These are phyloP conservation scores for Pimephales promelas DNA, from an alignment of 2,113 vertebrate species.

Conservation along the genomic window DNA sequence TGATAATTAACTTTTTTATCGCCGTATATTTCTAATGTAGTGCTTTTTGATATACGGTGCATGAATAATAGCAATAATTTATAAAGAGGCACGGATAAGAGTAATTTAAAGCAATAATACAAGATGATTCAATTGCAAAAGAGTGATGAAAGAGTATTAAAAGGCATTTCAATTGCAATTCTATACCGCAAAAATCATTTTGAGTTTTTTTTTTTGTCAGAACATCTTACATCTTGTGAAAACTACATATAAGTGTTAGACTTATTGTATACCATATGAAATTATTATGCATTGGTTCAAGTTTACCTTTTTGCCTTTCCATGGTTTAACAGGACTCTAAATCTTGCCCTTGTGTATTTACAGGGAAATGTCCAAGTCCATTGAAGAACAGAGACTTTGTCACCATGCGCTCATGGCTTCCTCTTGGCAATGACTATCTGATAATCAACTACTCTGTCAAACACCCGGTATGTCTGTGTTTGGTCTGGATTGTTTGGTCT, in stretches of 20 bases:
- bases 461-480: slow-evolving; percentile 76
- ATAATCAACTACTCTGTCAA: slow-evolving; percentile 92
- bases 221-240: not conserved
- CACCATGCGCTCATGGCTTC: slow-evolving; percentile 86
- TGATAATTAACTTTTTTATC: not conserved
- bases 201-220: not conserved
- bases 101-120: not conserved
- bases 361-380: slow-evolving; percentile 78
- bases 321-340: not conserved
- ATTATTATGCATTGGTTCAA: not conserved
- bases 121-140: not conserved
- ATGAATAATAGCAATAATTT: not conserved
- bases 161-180: not conserved
- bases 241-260: not conserved
- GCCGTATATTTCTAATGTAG: not conserved
- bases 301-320: not conserved
- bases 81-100: not conserved
- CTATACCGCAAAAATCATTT: not conserved
- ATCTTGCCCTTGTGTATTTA: slow-evolving; percentile 28
- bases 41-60: not conserved
- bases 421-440: slow-evolving; percentile 85
- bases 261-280: no score
- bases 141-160: not conserved
- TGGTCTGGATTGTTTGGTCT: slow-evolving; percentile 25
- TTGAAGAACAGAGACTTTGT: slow-evolving; percentile 90